phyloP scores from a whole-genome alignment of 23 tunicate genomes.

The Oikopleura dioica region DNA sequence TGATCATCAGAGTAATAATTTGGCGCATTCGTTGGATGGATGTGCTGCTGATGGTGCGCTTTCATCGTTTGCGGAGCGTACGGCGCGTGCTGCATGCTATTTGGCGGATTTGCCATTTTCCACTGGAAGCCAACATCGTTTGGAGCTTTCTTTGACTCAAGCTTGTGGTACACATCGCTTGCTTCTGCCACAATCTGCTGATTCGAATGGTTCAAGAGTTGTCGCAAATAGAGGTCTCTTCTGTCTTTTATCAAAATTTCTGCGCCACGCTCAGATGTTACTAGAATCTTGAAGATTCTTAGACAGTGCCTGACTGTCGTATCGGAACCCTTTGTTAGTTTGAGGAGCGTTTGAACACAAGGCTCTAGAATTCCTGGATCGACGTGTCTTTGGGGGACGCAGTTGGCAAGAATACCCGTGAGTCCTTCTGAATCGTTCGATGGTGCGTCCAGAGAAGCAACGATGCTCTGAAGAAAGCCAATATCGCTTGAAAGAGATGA shows the following conservation, averaged over 20 bases:
- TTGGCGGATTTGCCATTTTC: too few species aligned
- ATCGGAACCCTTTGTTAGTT: background rate
- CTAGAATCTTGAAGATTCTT: background rate
- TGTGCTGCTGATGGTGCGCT: too few species aligned
- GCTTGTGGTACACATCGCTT: background rate
- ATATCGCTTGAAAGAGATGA: too few species aligned
- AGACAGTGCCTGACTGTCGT: background rate
- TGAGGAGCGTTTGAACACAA: background rate
- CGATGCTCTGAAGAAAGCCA: too few species aligned
- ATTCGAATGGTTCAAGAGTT: background rate
- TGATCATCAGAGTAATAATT: too few species aligned
- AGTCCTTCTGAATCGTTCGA: background rate
- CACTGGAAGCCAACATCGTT: background rate
- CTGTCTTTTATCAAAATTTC: background rate
- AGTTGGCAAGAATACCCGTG: conserved; percentile 4
- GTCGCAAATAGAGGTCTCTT: background rate
- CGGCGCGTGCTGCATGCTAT: too few species aligned
- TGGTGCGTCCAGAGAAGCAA: background rate
- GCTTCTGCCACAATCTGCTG: background rate
- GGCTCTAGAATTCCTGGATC: background rate
- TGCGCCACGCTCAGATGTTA: conserved; percentile 5
- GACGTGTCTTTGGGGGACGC: background rate
- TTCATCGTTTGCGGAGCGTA: too few species aligned
- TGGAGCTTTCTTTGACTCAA: background rate
- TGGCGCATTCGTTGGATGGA: too few species aligned